These are phyloP conservation scores for Hypomecis atomaria DNA, from an alignment of 2,888 invertebrate species.

Conservation along the genomic window DNA sequence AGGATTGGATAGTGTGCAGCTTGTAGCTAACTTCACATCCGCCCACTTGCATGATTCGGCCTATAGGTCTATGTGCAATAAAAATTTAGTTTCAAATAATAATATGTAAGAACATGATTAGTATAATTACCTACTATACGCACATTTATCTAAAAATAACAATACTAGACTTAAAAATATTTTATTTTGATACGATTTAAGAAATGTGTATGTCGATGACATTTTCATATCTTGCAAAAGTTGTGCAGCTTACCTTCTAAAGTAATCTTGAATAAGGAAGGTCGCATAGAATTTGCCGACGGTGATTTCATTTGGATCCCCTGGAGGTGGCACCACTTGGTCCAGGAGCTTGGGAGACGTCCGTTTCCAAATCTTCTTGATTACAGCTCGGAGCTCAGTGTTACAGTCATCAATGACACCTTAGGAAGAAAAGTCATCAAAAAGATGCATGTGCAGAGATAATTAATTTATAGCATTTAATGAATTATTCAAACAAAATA, in stretches of 20 bases:
- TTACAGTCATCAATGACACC: constrained; percentile 97
- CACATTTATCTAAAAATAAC: too few relatives aligned
- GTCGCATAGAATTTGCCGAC: constrained; percentile 99
- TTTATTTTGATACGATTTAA: too few relatives aligned
- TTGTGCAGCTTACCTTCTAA: constrained; percentile 87
- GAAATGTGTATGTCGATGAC: constrained; percentile 26
- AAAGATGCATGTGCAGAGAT: too few relatives aligned
- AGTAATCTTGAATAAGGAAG: constrained; percentile 99
- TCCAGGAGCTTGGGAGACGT: constrained; percentile 97
- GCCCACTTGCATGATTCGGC: too few relatives aligned
- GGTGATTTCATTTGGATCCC: constrained; percentile 99
- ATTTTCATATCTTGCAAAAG: not conserved
- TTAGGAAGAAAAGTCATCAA: constrained; percentile 34
- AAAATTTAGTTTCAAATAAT: not conserved
- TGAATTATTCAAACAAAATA: too few relatives aligned
- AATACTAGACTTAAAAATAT: too few relatives aligned
- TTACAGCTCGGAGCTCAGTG: constrained; percentile 95
- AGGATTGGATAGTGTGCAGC: too few relatives aligned
- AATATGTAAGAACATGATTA: not conserved
- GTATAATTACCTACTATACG: too few relatives aligned
- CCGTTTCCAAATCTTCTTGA: constrained; percentile 99
- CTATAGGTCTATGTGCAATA: too few relatives aligned
- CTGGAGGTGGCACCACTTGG: constrained; percentile 99
- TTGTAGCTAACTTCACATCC: too few relatives aligned
- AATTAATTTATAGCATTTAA: too few relatives aligned